Evolutionary conservation across 2,888 invertebrate species (phyloP), one percentile per base, ranked within the genome.

Genomic region (Chrysina gloriosa): DNA sequence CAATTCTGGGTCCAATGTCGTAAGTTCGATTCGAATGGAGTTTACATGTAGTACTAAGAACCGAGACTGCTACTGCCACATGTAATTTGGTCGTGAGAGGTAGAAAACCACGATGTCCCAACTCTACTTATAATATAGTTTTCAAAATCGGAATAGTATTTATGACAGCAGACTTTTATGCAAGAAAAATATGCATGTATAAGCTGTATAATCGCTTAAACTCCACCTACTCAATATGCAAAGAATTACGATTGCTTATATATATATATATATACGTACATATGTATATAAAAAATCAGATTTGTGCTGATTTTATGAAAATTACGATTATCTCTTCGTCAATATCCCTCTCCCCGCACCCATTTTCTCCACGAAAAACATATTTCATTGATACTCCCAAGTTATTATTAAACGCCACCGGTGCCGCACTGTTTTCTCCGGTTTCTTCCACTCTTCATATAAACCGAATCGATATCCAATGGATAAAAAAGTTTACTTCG

Each of bases 391-490:
- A 64, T 48, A 52, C 63, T 19, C 47, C 36, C 48, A 48, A 56
- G 66, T 66, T 66, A 56, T 66, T 66, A 66, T 66, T 66, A 66
- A 66, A 66, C 65, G 52, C 54, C 42, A 56, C 65, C 56, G 58
- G 42, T 58, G 23, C 25, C 39, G 16, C 58, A 11, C 27, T 58
- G 39, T 27, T 42, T 58, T 27, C 58, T 42, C 25, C 58, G 39
- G 7, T 50, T 52, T 54, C 45, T 54, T 54, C 65, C 19, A 21
- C 42, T 56, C 29, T 42, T 21, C 54, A 64, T 54, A 54, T 45
- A 54, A 58, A 58, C 39, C 25, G 25, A 65, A 65, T 65, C 65
- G 52, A 65, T 65, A 65, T 65, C 42, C 52, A 52, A 65, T 65
- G 65, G 52, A 58, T 58, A 58, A 58, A 58, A 58, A 58, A 58